phyloP scores from a whole-genome alignment of 2,113 vertebrate genomes.

The Cephalopholis sonnerati region DNA sequence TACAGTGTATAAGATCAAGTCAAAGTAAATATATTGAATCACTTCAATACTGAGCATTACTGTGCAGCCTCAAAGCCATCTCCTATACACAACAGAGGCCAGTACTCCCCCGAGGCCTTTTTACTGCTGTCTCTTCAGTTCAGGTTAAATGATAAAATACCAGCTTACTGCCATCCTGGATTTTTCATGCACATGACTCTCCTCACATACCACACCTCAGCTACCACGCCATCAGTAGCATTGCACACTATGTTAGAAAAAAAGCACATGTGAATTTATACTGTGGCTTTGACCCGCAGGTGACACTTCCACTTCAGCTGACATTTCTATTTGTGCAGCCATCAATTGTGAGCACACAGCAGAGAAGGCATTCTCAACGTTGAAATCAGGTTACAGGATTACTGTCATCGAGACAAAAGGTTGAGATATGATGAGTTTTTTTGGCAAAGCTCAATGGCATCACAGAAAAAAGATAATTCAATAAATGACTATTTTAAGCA shows the following conservation, averaged over 20 bases:
- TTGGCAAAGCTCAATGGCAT: neutral
- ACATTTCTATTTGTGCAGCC: constrained; percentile 41
- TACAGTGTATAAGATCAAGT: constrained; percentile 11
- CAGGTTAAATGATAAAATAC: constrained; percentile 50
- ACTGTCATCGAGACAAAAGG: neutral
- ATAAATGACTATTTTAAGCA: neutral
- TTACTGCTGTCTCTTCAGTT: constrained; percentile 26
- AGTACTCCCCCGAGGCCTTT: constrained; percentile 20
- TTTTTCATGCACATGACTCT: constrained; percentile 39
- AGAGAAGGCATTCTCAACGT: neutral
- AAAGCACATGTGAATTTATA: constrained; percentile 4
- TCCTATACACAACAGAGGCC: constrained; percentile 22
- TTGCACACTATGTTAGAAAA: constrained; percentile 12
- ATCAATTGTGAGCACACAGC: neutral
- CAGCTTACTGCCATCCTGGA: constrained; percentile 10
- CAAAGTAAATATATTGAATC: constrained; percentile 12
- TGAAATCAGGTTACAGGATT: neutral
- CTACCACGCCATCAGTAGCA: constrained; percentile 10
- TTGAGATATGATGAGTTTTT: neutral
- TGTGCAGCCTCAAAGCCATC: constrained; percentile 1
- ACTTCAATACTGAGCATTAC: constrained; percentile 17
- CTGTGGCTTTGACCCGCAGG: constrained; percentile 30
- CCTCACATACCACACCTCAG: constrained; percentile 16
- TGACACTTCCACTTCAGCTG: constrained; percentile 40
- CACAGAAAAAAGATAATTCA: constrained; percentile 16